Percentiles rank a stretch among this genome's conserved stretches.
Conservation (phyloP, 2,113 vertebrate genomes). For the Triplophysa rosa region DNA sequence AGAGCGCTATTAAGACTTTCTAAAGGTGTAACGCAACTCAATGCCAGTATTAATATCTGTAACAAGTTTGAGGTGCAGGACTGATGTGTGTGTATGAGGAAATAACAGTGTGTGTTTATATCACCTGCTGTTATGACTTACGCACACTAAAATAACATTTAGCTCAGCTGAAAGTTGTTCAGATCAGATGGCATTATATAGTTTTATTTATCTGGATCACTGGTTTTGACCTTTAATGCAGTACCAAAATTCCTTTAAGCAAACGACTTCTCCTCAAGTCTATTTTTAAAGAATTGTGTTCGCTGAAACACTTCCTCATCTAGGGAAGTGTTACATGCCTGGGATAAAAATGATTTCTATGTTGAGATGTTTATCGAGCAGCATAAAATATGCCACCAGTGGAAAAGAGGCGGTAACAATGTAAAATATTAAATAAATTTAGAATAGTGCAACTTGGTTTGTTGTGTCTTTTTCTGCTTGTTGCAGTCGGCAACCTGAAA, state of each 20-base stretch:
- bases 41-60: conserved; percentile 25
- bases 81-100: conserved; percentile 17
- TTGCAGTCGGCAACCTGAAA: neutral
- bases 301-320: conserved; percentile 19
- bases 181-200: neutral
- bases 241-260: conserved; percentile 29
- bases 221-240: conserved; percentile 15
- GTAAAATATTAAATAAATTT: conserved; percentile 46
- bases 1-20: neutral
- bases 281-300: conserved; percentile 35
- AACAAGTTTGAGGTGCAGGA: conserved; percentile 6
- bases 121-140: neutral
- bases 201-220: conserved; percentile 7
- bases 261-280: neutral
- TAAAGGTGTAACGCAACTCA: conserved; percentile 9
- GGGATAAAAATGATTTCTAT: conserved; percentile 22
- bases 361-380: conserved; percentile 6
- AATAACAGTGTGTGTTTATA: conserved; percentile 10
- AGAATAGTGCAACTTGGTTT: conserved; percentile 33
- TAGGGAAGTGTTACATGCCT: conserved; percentile 30
- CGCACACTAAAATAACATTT: conserved; percentile 6
- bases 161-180: conserved; percentile 2
- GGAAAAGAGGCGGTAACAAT: conserved; percentile 38
- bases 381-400: conserved; percentile 33
- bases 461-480: conserved; percentile 12